Evolutionary conservation across 2,888 invertebrate species (phyloP), one percentile per base, ranked within the genome.

Genomic region (Tanypteryx hageni): DNA sequence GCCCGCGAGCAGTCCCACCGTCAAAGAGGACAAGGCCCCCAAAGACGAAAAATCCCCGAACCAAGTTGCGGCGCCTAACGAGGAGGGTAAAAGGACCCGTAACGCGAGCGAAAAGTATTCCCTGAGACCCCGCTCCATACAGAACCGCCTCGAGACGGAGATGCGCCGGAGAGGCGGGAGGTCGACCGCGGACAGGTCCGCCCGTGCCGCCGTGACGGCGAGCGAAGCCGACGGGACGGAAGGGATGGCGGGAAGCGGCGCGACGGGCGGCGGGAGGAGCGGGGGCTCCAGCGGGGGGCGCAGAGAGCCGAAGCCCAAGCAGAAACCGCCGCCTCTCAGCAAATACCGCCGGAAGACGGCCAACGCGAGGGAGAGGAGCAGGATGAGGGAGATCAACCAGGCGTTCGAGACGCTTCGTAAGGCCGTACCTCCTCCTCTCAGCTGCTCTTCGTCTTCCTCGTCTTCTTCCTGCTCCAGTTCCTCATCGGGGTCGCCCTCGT

Each of bases 341-440:
- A 98, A 98, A 95, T 98, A 98, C 95, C 96, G 98, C 57, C 96
- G 98, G 94, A 98, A 98, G 96, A 98, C 98, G 0, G 98, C 98
- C 18, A 99, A 98, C 95, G 98, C 98, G 0, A 95, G 98, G 59
- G 98, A 99, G 94, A 95, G 98, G 61, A 97, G 97, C 93, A 96
- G 98, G 92, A 98, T 98, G 98, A 96, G 97, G 91, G 98, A 98
- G 95, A 98, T 99, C 94, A 99, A 99, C 95, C 96, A 97, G 93
- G 98, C 98, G 0, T 99, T 98, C 95, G 98, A 98, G 94, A 96
- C 97, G 1, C 95, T 99, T 13, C 96, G 98, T 56, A 96, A 96
- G 22, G 97, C 97, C 56, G 97, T 99, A 16, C 98, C 98, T 11
- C 85, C 82, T 18, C 61, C 27, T 14, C 92, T 84, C 13, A 56